Percentiles rank a stretch among this genome's conserved stretches.
Evolutionary conservation across 2,888 invertebrate genomes (phyloP).

Genomic region (Eurytoma californica): DNA sequence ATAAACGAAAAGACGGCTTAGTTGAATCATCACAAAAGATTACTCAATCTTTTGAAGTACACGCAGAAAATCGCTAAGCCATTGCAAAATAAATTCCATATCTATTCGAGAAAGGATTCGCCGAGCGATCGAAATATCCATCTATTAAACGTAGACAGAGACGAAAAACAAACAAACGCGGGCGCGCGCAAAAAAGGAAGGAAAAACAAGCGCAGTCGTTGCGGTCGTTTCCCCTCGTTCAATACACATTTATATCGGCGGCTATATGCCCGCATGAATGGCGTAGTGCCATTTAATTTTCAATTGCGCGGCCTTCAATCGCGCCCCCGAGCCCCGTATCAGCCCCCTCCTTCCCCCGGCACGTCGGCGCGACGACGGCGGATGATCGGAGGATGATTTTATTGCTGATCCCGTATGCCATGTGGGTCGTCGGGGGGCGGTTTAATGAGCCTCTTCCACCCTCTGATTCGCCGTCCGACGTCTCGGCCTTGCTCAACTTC

Average conservation of each 20-base stretch:
- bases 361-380: slow-evolving; percentile 31
- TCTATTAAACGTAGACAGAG: too few relatives aligned
- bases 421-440: slow-evolving; percentile 63
- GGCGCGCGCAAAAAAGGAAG: not conserved
- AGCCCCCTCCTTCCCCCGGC: not conserved
- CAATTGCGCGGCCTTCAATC: slow-evolving; percentile 51
- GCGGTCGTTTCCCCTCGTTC: slow-evolving; percentile 3
- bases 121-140: too few relatives aligned
- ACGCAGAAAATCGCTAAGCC: too few relatives aligned
- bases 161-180: not conserved
- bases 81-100: too few relatives aligned
- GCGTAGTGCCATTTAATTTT: slow-evolving; percentile 59
- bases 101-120: too few relatives aligned
- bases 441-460: slow-evolving; percentile 52
- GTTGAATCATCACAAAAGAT: too few relatives aligned
- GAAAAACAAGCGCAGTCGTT: not conserved
- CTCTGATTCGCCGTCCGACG: slow-evolving; percentile 37
- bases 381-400: slow-evolving; percentile 71
- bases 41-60: too few relatives aligned
- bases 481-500: slow-evolving; percentile 44
- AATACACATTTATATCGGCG: slow-evolving; percentile 11
- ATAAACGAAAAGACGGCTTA: too few relatives aligned
- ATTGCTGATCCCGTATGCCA: slow-evolving; percentile 71
- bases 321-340: not conserved
- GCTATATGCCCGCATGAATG: slow-evolving; percentile 16